Conservation (phyloP, 2,888 invertebrate species). For the Drosophila nr. perissopoda region DNA sequence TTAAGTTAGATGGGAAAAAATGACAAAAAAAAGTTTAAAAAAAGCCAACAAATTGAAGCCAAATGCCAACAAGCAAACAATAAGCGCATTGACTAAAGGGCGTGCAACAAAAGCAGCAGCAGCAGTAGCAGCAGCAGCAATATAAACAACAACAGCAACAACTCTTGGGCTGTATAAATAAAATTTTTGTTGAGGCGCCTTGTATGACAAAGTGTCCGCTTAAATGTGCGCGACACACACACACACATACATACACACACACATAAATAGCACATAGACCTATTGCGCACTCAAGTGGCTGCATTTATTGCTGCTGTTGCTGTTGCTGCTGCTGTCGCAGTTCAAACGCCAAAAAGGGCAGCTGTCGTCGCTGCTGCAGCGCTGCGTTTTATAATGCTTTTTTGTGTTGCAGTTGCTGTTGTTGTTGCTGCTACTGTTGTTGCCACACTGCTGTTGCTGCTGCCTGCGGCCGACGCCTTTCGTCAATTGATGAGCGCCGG, state of each 20-base stretch:
- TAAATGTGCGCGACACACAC: constrained; percentile 58
- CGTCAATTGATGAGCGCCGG: constrained; percentile 49
- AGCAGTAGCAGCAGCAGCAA: constrained; percentile 9
- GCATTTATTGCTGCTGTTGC: constrained; percentile 49
- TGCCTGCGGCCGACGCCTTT: constrained; percentile 42
- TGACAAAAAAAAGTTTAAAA: constrained; percentile 3
- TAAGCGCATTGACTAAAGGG: constrained; percentile 69
- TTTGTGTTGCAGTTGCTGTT: constrained; percentile 22
- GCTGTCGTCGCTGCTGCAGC: constrained; percentile 36
- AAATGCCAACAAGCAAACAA: constrained; percentile 60
- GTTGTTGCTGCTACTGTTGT: constrained; percentile 32
- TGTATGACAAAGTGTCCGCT: constrained; percentile 75
- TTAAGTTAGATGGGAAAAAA: not conserved
- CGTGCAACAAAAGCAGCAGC: constrained; percentile 37
- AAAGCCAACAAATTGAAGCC: constrained; percentile 30
- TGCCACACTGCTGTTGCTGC: constrained; percentile 17
- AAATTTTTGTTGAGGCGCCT: constrained; percentile 71
- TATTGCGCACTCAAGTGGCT: constrained; percentile 71
- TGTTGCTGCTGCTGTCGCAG: constrained; percentile 49
- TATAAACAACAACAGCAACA: constrained; percentile 27
- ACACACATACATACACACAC: constrained; percentile 27
- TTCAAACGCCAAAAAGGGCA: constrained; percentile 58
- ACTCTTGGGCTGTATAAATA: constrained; percentile 63
- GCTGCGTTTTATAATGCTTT: constrained; percentile 42
- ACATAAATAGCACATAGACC: constrained; percentile 27